Evolutionary conservation across 2,113 vertebrate genomes (phyloP).

Genomic region (Thamnophis sirtalis): DNA sequence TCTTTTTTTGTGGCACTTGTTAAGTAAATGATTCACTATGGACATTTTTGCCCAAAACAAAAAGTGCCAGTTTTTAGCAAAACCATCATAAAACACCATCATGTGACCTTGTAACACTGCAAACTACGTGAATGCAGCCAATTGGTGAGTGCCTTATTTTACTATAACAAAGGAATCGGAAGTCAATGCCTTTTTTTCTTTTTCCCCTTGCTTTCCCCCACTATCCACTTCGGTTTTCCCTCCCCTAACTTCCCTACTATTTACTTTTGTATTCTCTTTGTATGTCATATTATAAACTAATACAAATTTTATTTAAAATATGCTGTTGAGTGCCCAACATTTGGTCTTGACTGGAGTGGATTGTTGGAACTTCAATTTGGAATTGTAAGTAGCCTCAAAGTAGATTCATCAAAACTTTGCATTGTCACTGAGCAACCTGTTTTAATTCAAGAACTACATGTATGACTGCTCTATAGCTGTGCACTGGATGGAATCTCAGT

Average conservation of each 20-base stretch:
- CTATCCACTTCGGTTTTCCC: too few species aligned
- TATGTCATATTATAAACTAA: too few species aligned
- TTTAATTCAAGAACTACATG: neutral
- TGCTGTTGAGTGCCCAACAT: neutral
- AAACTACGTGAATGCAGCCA: neutral
- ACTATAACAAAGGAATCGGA: too few species aligned
- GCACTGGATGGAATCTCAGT: neutral
- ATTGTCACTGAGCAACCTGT: neutral
- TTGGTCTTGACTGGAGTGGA: neutral
- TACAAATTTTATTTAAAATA: too few species aligned
- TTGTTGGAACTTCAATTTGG: neutral
- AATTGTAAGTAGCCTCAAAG: neutral
- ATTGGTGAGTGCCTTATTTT: neutral
- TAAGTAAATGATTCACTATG: neutral
- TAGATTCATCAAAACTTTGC: neutral
- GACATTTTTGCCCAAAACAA: neutral
- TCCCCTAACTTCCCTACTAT: too few species aligned
- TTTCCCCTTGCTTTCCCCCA: too few species aligned
- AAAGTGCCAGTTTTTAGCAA: neutral
- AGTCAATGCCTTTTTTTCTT: too few species aligned
- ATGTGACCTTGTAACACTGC: neutral
- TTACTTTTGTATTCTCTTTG: too few species aligned
- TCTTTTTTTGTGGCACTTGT: too few species aligned
- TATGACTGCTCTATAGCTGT: neutral
- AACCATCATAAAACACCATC: neutral